Base-by-base conservation (phyloP, 2,888 invertebrate species). In the Cheilosia grossa region DNA sequence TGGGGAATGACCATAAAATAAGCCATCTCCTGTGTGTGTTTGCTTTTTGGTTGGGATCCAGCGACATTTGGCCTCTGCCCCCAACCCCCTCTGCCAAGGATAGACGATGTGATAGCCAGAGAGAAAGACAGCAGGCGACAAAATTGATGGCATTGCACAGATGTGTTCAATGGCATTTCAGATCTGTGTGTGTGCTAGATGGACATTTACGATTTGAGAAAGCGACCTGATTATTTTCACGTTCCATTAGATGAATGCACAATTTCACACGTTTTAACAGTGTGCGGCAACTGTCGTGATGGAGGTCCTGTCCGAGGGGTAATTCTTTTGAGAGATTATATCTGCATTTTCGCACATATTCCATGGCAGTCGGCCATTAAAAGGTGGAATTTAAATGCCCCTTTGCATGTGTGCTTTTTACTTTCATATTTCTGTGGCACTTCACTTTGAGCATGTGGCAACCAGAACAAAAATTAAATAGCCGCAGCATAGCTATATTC, bases 311-410 rank as follows among this genome's bases (percentile, higher is more conserved):
- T 42, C 42, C 42, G 33, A 51, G 47, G 13, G 5, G 54, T n/a
- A 53, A 44, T 75, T 69, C 53, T 59, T 79, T 77, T 82, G 77
- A 82, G 66, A 77, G 72, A 77, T 61, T 82, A 77, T 77, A 66
- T 82, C 70, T 77, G 77, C 77, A 82, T 77, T 77, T 72, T 59
- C 77, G 59, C 77, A 77, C 77, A 70, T 53, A 70, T 64, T 64
- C 64, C 64, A 59, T 51, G 59, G 59, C 59, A 66, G 66, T n/a
- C 58, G 37, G 49, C 59, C 70, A 74, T 80, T 74, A 73, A 61
- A 54, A 37, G 40, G 74, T 24, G 51, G 54, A 33, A 24, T 74
- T 66, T 82, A 77, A 77, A 56, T 70, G 66, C 64, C 53, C 66
- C 77, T 77, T 77, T 77, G 77, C 82, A 82, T 82, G 82, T 63